Base-by-base conservation (phyloP, 2,113 vertebrate genomes). In the Pteropus alecto region DNA sequence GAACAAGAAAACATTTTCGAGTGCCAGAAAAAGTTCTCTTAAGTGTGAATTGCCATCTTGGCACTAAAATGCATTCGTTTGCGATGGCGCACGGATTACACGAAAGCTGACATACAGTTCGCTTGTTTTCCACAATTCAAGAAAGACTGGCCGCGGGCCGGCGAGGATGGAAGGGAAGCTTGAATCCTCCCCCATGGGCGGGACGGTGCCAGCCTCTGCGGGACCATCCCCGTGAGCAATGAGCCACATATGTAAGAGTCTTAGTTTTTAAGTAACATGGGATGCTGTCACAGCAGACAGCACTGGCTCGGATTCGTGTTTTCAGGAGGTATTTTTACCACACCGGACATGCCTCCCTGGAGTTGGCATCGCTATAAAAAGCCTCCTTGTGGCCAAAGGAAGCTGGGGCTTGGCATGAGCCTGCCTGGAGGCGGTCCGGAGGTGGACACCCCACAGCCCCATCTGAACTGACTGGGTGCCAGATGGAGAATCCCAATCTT, bases 381-480 rank as follows among this genome's bases (percentile, higher is more conserved):
- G 77, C 86, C 21, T 48, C 71, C 81, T 85, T 12, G 1, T 5
- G 43, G 19, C 41, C n/a, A 7, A 48, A 24, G 11, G n/a, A 22
- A 94, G 43, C 14, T 30, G 7, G 19, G 56, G 4, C 43, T 4
- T 26, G 0, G 15, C 9, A 0, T 26, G 14, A 60, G 6, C 35
- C n/a, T 14, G 35, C 2, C 63, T 15, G 2, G 10, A 35, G 13
- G 3, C 0, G 5, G 38, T 21, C 26, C n/a, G 35, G 16, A 70
- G 90, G 65, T 9, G 12, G 15, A 46, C 46, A 28, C 9, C 19
- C 41, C n/a, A 35, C 15, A 28, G 43, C 41, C 28, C n/a, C 56
- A 0, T 14, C 28, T 4, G n/a, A 2, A 11, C 19, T 2, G 33
- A 77, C 18, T 2, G 8, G n/a, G 15, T 35, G 18, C 41, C 13